These are phyloP conservation scores for Panurus biarmicus DNA, from an alignment of 2,113 vertebrate species.

Conservation along the genomic window DNA sequence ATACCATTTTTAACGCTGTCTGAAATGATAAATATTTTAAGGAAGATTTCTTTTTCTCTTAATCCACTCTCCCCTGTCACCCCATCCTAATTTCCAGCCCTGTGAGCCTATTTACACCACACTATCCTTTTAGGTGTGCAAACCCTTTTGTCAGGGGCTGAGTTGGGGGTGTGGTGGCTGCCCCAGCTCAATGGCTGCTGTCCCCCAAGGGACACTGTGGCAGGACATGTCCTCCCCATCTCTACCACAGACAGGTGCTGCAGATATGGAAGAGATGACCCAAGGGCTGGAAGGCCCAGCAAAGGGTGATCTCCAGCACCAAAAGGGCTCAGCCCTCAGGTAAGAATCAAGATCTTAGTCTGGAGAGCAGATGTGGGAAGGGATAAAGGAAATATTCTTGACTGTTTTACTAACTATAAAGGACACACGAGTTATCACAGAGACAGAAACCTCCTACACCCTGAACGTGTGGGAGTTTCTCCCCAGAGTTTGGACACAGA, in stretches of 20 bases:
- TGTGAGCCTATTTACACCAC: background rate
- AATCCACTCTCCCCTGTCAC: background rate
- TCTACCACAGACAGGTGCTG: background rate
- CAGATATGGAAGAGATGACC: background rate
- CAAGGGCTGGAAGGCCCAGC: background rate
- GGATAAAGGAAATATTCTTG: background rate
- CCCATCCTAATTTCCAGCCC: background rate
- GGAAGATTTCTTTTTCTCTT: background rate
- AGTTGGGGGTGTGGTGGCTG: background rate
- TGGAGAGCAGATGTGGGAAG: background rate
- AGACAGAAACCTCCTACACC: background rate
- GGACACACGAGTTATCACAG: background rate
- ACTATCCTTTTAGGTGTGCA: background rate
- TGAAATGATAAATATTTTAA: background rate
- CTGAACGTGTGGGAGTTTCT: background rate
- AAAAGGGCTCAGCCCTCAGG: background rate
- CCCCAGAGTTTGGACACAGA: background rate
- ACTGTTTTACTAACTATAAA: too few relatives aligned
- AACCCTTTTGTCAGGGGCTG: background rate
- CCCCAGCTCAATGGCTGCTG: accelerated
- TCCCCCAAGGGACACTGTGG: background rate
- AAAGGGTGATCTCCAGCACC: background rate
- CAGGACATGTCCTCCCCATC: background rate
- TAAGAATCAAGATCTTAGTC: background rate
- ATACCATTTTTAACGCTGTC: background rate